Conservation (phyloP, 2,888 invertebrate genomes). For the Pecten maximus region DNA sequence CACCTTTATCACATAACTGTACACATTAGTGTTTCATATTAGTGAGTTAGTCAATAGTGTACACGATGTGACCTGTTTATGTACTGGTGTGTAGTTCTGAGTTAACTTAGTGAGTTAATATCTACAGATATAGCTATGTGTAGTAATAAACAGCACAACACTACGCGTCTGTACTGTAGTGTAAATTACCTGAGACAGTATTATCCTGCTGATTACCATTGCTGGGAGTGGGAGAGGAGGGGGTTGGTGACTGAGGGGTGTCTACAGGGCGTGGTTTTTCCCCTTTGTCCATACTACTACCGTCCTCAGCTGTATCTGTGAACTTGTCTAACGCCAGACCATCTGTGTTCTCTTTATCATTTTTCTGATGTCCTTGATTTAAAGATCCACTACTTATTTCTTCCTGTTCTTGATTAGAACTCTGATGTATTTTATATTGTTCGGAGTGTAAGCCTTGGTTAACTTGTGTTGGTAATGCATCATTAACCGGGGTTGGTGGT, state of each 20-base stretch:
- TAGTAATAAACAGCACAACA: not conserved
- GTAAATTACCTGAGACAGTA: not conserved
- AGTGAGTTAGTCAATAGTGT: not conserved
- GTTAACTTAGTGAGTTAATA: not conserved
- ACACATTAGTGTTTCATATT: not conserved
- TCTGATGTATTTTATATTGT: not conserved
- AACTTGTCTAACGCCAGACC: not conserved
- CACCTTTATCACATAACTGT: not conserved
- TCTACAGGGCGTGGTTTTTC: slow-evolving; percentile 5
- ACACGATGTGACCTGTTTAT: no score
- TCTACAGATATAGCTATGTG: not conserved
- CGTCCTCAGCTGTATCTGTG: not conserved
- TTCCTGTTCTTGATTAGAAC: not conserved
- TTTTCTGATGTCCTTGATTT: slow-evolving; percentile 23
- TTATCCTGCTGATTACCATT: not conserved
- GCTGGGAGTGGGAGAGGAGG: not conserved
- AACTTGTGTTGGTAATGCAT: not conserved
- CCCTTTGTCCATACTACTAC: not conserved
- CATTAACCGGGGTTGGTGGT: no score
- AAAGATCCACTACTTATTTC: not conserved
- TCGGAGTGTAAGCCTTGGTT: not conserved
- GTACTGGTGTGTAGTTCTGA: no score
- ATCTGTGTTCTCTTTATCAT: slow-evolving; percentile 1
- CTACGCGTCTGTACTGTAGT: not conserved
- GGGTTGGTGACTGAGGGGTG: not conserved